Evolutionary conservation across 1,140 invertebrate species (phyloP), one percentile per base, ranked within the genome.

Genomic region (Dreissena polymorpha): DNA sequence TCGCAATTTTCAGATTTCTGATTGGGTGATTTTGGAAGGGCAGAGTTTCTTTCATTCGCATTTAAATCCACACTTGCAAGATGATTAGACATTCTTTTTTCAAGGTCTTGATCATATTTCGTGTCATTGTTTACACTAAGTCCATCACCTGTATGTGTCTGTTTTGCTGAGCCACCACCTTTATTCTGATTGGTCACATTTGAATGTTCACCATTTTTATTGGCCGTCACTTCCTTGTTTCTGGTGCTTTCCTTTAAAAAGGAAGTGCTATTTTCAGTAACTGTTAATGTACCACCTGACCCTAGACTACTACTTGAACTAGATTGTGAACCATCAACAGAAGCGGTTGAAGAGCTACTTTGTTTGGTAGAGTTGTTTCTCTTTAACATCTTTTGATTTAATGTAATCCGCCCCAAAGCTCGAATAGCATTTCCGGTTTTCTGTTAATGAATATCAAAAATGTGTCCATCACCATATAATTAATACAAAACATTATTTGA

Each of bases 371-470:
- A 55, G 57, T 39, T 60, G 55, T 69, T 76, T 64, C 70, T 83
- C 63, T 81, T 81, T 5, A 88, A 80, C 55, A 88, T 65, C 69
- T 87, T 88, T 78, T 89, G 88, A 70, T 97, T 92, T 23, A 94
- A 96, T 16, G 96, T 95, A 95, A 97, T 97, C 84, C 97, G 95
- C 75, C 96, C 96, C 57, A 98, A 93, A 10, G 97, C 97, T 82
- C 96, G 94, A 85, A 98, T 97, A 65, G 97, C 97, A 93, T 97
- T 98, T 86, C 97, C 97, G 87, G 96, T 97, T 97, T 97, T 98
- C 97, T 97, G 93, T 81, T 86, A 53, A 86, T 84, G 83, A 51
- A 83, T 75, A 78, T 86, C 85, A 84, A 49, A 63, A 73, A 74
- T 85, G 63, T 79, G 23, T 67, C 83, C 83, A 76, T 80, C 69